These are phyloP conservation scores for Nothura maculosa DNA, from an alignment of 2,797 vertebrate genomes.

Conservation along the genomic window DNA sequence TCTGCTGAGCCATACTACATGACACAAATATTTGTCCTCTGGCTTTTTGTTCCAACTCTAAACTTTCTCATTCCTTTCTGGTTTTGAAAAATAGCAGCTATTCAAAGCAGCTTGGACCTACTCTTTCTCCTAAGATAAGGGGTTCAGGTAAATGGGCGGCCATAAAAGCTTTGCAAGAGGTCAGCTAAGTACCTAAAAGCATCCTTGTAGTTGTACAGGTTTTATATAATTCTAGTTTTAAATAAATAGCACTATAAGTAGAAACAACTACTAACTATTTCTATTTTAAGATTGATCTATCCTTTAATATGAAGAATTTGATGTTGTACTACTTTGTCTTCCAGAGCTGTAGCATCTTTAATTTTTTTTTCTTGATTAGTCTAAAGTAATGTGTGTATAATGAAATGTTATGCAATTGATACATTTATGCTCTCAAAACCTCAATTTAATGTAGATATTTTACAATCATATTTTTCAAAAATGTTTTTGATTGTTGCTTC, in stretches of 20 bases:
- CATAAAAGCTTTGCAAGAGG: not conserved
- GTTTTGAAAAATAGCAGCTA: not conserved
- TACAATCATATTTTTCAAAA: not conserved
- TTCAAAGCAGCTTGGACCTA: rapidly evolving
- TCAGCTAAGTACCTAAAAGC: not conserved
- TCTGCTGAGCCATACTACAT: not conserved
- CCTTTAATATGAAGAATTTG: not conserved
- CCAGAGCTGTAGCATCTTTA: not conserved
- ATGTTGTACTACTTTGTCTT: not conserved
- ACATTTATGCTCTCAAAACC: not conserved
- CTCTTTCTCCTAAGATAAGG: not conserved
- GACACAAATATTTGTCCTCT: not conserved
- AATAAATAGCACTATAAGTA: not conserved
- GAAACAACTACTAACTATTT: not conserved
- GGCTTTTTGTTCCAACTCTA: not conserved
- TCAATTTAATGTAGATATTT: not conserved
- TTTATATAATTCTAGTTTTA: not conserved
- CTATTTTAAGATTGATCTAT: not conserved
- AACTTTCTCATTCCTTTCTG: not conserved
- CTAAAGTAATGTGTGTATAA: not conserved
- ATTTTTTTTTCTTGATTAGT: not conserved
- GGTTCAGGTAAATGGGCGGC: not conserved
- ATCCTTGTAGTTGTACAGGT: not conserved
- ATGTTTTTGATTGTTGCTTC: rapidly evolving
- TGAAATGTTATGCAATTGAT: not conserved